Percentiles rank a stretch among this genome's conserved stretches.
Conservation (phyloP, 2,888 invertebrate genomes). For the Nematopogon swammerdamellus region DNA sequence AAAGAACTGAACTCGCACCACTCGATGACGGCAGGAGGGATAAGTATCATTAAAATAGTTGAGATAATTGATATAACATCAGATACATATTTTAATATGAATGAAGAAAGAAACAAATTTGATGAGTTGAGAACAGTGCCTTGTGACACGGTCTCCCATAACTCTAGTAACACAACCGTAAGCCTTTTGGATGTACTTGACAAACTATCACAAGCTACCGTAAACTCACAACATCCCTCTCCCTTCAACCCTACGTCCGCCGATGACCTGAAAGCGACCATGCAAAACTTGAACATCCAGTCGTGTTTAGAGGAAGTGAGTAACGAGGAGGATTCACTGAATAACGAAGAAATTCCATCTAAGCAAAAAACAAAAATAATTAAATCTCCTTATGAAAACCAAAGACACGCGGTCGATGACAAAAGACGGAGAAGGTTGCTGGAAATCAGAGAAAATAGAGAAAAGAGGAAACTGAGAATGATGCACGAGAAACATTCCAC, state of each 20-base stretch:
- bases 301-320: conserved; percentile 27
- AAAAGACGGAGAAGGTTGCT: conserved; percentile 35
- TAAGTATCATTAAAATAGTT: too few relatives aligned
- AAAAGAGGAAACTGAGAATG: conserved; percentile 31
- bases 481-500: conserved; percentile 25
- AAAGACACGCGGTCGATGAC: conserved; percentile 31
- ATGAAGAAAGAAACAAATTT: too few relatives aligned
- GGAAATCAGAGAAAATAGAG: conserved; percentile 37
- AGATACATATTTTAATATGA: too few relatives aligned
- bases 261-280: conserved; percentile 23
- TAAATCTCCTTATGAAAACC: conserved; percentile 45
- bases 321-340: conserved; percentile 15
- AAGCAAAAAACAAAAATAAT: conserved; percentile 28
- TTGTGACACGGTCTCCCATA: too few relatives aligned
- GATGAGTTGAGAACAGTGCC: too few relatives aligned
- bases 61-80: neutral
- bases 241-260: conserved; percentile 16
- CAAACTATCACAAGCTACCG: neutral
- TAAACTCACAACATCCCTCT: neutral
- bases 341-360: conserved; percentile 9
- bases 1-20: too few relatives aligned
- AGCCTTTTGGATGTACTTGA: neutral
- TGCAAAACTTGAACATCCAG: conserved; percentile 25
- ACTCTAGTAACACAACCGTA: neutral
- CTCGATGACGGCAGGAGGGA: too few relatives aligned